These are phyloP conservation scores for Cervus canadensis DNA, from an alignment of 2,113 vertebrate genomes.

Conservation along the genomic window DNA sequence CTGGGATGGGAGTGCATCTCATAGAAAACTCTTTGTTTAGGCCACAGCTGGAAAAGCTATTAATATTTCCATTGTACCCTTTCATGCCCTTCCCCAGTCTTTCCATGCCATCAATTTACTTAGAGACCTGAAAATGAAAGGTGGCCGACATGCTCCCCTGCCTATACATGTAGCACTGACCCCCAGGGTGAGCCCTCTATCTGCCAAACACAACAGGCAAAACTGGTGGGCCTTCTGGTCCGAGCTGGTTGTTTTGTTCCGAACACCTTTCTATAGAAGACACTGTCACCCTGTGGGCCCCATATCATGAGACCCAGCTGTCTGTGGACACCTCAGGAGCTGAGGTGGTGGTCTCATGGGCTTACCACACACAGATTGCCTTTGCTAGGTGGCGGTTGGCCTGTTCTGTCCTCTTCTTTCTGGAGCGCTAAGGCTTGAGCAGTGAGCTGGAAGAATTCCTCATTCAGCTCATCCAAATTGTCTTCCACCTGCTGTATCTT, in stretches of 20 bases:
- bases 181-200: background rate
- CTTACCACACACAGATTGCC: background rate
- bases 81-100: background rate
- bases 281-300: background rate
- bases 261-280: background rate
- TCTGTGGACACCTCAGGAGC: background rate
- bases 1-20: background rate
- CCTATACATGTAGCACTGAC: background rate
- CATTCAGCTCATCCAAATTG: constrained; percentile 46
- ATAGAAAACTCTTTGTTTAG: background rate
- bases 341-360: background rate
- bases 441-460: constrained; percentile 54
- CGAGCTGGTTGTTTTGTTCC: background rate
- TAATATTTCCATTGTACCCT: background rate
- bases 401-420: background rate
- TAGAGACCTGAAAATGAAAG: background rate
- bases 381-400: background rate
- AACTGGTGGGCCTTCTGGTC: background rate
- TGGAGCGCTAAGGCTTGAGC: constrained; percentile 33
- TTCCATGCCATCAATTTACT: background rate
- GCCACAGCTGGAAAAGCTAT: background rate
- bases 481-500: constrained; percentile 57
- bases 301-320: background rate
- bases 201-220: background rate
- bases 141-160: background rate